Conservation (phyloP, 1,140 invertebrate genomes). For the Lepidurus apus region DNA sequence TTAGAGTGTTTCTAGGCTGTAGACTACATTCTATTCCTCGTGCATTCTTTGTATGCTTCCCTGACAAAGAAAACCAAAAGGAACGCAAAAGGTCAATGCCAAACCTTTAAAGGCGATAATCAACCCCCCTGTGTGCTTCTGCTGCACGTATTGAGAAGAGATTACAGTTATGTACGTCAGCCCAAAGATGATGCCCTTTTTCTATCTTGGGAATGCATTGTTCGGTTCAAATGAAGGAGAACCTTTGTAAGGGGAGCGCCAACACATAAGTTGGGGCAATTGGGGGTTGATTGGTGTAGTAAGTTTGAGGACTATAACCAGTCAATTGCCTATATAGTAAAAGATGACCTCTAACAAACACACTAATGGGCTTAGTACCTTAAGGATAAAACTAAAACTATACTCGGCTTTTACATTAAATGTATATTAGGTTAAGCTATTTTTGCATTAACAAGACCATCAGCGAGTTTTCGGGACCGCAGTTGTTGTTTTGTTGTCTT, state of each 20-base stretch:
- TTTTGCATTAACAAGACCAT: background rate
- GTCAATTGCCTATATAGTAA: background rate
- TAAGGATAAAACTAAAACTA: background rate
- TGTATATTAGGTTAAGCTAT: background rate
- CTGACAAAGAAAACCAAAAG: background rate
- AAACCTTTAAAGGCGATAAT: background rate
- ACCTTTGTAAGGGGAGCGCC: background rate
- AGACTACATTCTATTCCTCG: no score
- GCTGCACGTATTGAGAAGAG: slow-evolving; percentile 13
- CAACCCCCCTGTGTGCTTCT: background rate
- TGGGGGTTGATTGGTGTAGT: background rate
- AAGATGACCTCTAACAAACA: background rate
- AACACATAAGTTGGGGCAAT: background rate
- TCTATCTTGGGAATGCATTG: background rate
- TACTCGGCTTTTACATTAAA: no score
- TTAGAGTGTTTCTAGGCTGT: background rate
- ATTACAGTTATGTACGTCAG: background rate
- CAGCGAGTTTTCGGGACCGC: no score
- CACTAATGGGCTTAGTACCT: background rate
- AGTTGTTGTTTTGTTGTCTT: background rate
- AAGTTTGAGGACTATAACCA: background rate
- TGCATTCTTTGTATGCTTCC: background rate
- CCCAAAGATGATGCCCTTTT: background rate
- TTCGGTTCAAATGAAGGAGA: slow-evolving; percentile 1
- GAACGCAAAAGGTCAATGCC: background rate